A percentile compares a stretch with the other conserved stretches of the same genome.
Conservation (phyloP, 2,888 invertebrate genomes). For the Ichneumon xanthorius region DNA sequence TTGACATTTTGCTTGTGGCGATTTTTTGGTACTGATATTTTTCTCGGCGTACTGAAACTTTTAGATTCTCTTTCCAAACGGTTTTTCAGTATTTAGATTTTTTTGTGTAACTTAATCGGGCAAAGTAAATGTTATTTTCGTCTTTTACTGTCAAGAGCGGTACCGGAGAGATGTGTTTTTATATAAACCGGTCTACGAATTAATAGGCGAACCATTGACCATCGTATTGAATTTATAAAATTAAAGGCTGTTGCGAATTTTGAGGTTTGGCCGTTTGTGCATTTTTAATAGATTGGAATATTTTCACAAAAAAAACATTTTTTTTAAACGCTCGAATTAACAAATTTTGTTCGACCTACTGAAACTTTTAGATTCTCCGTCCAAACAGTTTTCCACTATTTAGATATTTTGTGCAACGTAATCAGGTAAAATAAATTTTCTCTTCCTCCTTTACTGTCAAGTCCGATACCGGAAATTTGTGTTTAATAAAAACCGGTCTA, state of each 20-base stretch:
- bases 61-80: constrained; percentile 2
- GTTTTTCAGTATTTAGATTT: not conserved
- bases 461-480: not conserved
- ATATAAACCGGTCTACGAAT: not conserved
- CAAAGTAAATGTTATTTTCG: not conserved
- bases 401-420: not conserved
- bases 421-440: not conserved
- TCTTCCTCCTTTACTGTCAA: not conserved
- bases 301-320: constrained; percentile 10
- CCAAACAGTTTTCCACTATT: not conserved
- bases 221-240: not conserved
- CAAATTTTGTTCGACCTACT: not conserved
- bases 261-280: not conserved
- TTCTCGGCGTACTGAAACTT: not conserved
- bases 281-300: not conserved
- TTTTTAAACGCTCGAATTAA: not conserved
- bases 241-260: constrained; percentile 11
- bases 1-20: not conserved
- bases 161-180: not conserved
- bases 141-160: not conserved
- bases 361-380: not conserved
- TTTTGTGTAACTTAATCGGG: not conserved
- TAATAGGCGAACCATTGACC: constrained; percentile 5
- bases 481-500: not conserved
- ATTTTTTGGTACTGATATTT: not conserved